These are phyloP conservation scores for Andrena haemorrhoa DNA, from an alignment of 2,888 invertebrate genomes.

Conservation along the genomic window DNA sequence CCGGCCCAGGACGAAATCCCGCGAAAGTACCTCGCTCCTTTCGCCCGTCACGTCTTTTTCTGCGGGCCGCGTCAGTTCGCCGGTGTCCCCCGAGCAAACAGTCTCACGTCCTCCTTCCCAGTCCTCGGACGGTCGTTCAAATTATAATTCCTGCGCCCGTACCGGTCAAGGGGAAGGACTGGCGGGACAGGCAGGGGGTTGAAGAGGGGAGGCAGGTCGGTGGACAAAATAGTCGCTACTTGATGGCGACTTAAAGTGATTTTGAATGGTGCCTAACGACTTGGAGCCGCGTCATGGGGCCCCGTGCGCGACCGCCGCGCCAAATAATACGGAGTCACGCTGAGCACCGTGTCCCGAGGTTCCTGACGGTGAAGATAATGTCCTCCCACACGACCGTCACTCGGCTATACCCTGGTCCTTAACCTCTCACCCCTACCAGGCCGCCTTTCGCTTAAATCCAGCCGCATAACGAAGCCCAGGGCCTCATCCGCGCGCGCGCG, in stretches of 20 bases:
- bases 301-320: slow-evolving; percentile 76
- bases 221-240: slow-evolving; percentile 82
- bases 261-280: slow-evolving; percentile 84
- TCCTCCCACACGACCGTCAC: slow-evolving; percentile 82
- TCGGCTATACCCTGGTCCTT: slow-evolving; percentile 80
- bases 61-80: slow-evolving; percentile 48
- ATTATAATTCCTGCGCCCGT: slow-evolving; percentile 72
- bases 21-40: slow-evolving; percentile 44
- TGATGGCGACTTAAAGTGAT: slow-evolving; percentile 83
- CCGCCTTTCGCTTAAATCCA: slow-evolving; percentile 60
- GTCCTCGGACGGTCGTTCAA: slow-evolving; percentile 64
- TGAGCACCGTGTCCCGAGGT: slow-evolving; percentile 76
- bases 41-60: slow-evolving; percentile 54
- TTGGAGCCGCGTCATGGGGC: slow-evolving; percentile 82
- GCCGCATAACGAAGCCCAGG: slow-evolving; percentile 61
- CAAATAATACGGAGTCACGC: slow-evolving; percentile 84
- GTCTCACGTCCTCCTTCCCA: slow-evolving; percentile 55
- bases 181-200: slow-evolving; percentile 16
- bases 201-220: slow-evolving; percentile 20
- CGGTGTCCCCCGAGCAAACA: slow-evolving; percentile 61
- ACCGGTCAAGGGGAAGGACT: slow-evolving; percentile 30
- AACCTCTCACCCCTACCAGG: slow-evolving; percentile 75
- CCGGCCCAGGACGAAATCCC: neutral
- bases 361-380: slow-evolving; percentile 79
- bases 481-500: slow-evolving; percentile 29